A percentile compares a stretch with the other conserved stretches of the same genome.
phyloP scores from a whole-genome alignment of 1,140 invertebrate species.

The Trachymyrmex cornetzi region DNA sequence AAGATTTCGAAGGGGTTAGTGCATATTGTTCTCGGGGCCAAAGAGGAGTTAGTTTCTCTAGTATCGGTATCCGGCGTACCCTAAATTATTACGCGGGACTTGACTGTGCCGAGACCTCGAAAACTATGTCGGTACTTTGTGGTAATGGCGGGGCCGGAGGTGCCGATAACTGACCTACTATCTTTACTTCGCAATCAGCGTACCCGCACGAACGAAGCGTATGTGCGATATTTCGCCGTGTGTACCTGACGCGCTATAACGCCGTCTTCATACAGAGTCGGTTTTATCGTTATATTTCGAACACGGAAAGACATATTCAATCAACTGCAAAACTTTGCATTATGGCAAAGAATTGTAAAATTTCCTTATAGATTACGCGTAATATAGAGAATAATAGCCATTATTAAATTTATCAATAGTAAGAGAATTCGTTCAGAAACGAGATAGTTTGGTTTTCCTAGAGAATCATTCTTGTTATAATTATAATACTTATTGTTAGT shows the following conservation, averaged over 20 bases:
- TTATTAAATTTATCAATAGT: constrained; percentile 1
- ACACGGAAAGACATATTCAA: not conserved
- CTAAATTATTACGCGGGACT: constrained; percentile 75
- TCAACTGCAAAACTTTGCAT: not conserved
- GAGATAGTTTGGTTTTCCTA: not conserved
- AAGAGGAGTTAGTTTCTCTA: constrained; percentile 64
- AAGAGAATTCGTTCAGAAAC: not conserved
- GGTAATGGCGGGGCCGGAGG: constrained; percentile 68
- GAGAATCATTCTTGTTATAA: not conserved
- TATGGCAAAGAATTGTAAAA: not conserved
- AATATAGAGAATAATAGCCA: not conserved
- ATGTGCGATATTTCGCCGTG: constrained; percentile 26
- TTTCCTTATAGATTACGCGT: not conserved
- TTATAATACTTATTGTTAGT: not conserved
- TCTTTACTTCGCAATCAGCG: constrained; percentile 65
- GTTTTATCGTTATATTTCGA: constrained; percentile 22
- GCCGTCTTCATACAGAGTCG: constrained; percentile 9
- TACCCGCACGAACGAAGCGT: constrained; percentile 51
- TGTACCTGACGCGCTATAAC: constrained; percentile 17
- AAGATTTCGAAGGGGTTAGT: constrained; percentile 71
- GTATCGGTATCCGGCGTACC: constrained; percentile 71
- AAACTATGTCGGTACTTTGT: constrained; percentile 74
- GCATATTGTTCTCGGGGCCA: constrained; percentile 72
- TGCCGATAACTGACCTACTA: constrained; percentile 77
- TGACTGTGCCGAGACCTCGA: constrained; percentile 57